Base-by-base conservation (phyloP, 2,797 vertebrate genomes). In the Benthosema pterotum region DNA sequence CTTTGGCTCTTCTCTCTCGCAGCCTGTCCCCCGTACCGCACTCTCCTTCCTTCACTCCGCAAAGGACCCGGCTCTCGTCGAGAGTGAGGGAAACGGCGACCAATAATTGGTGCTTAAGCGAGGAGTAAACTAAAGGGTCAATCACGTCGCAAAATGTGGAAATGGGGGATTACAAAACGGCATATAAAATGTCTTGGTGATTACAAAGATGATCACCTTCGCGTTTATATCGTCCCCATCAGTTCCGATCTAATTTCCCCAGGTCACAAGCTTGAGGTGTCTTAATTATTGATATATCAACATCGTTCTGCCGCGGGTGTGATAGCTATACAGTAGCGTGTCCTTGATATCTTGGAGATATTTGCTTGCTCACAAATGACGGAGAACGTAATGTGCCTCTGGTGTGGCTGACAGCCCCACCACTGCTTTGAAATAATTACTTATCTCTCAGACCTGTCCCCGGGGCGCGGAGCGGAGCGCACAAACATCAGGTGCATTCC, bases 341-440 rank as follows among this genome's bases (percentile, higher is more conserved):
- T 54, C 9, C 13, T 58, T 47, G 13, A 58, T 47, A 58, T 46
- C 55, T 57, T 11, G 18, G 43, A 56, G 15, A 5, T 16, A 48
- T 60, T 2, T 15, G 4, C 18, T 55, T 68, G 63, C 62, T 32
- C 42, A 77, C 28, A 32, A 60, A 22, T 22, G 22, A 50, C 46
- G 73, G 66, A 70, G 69, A 71, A 61, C 56, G 75, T 69, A 16
- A 73, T 79, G 82, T 65, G 71, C 73, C 77, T 65, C 51, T 4
- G 48, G 72, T 75, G 58, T 42, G 61, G 75, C 71, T 68, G 74
- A 84, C 75, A 74, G 75, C 65, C 16, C 70, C 77, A 6, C 32
- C n/a, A n/a, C 74, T 71, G 68, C 75, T 69, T 47, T 84, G 69
- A 73, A 76, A 80, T 89, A 84, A 86, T 86, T 87, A 77, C 83